These are phyloP conservation scores for Euthynnus affinis DNA, from an alignment of 2,797 vertebrate genomes.

Conservation along the genomic window DNA sequence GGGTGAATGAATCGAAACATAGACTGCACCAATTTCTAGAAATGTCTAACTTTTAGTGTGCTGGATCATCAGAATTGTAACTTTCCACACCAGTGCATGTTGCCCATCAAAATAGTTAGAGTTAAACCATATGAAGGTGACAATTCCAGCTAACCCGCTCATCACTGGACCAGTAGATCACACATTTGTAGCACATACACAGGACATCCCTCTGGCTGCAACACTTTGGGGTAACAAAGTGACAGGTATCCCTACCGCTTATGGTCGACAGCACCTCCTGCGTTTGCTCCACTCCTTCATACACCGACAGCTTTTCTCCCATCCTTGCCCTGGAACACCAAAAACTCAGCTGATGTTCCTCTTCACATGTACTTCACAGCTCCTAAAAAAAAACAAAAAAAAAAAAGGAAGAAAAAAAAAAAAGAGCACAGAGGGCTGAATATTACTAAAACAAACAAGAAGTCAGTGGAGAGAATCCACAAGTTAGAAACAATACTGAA, in stretches of 20 bases:
- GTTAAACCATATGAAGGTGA: not conserved
- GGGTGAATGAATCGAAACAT: not conserved
- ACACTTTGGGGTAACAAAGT: not conserved
- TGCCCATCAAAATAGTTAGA: not conserved
- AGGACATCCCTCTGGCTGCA: fast-evolving
- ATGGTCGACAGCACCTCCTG: slow-evolving; percentile 42
- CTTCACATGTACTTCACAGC: slow-evolving; percentile 40
- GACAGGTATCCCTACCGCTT: slow-evolving; percentile 47
- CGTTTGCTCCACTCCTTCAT: slow-evolving; percentile 38
- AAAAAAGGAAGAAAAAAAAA: too few species aligned
- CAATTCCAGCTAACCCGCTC: not conserved
- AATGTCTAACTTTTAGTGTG: not conserved
- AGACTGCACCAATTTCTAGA: not conserved
- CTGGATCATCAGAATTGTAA: not conserved
- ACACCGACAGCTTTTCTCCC: slow-evolving; percentile 48
- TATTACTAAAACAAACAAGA: not conserved
- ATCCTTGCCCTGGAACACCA: slow-evolving; percentile 52
- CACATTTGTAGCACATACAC: not conserved
- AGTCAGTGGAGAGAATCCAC: not conserved
- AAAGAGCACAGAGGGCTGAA: slow-evolving; percentile 15
- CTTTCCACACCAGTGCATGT: not conserved
- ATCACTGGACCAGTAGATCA: not conserved
- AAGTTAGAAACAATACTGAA: not conserved
- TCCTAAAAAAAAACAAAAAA: too few species aligned
- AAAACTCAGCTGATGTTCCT: slow-evolving; percentile 31